These are phyloP conservation scores for Catalaphyllia jardinei DNA, from an alignment of 64 coral and sea anemone genomes.

Conservation along the genomic window DNA sequence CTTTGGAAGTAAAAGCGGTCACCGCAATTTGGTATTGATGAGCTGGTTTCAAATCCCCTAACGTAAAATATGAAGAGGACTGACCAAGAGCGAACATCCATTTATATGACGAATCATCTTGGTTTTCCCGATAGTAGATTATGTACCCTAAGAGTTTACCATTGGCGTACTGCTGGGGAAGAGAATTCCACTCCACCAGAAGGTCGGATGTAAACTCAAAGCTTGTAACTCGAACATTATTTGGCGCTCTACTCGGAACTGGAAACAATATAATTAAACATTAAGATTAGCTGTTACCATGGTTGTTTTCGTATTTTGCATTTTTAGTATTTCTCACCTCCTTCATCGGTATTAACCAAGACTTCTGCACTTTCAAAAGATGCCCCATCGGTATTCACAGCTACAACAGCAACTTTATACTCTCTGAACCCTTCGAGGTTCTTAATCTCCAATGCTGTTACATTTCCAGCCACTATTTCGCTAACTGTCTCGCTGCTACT, in stretches of 20 bases:
- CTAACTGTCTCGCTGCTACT: neutral
- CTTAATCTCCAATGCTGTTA: neutral
- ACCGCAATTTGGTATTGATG: neutral
- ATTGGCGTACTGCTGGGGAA: neutral
- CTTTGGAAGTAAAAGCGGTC: slow-evolving; percentile 2
- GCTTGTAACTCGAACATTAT: neutral
- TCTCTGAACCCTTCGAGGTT: neutral
- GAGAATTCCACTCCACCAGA: neutral
- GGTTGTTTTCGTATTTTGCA: neutral
- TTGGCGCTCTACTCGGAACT: slow-evolving; percentile 31
- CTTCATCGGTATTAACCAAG: neutral
- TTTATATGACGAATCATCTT: no score
- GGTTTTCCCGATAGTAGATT: neutral
- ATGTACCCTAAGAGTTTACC: neutral
- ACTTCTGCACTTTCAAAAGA: neutral
- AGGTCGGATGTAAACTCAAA: neutral
- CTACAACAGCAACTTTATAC: neutral
- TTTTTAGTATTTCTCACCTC: neutral
- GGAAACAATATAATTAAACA: neutral
- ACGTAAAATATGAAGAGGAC: neutral
- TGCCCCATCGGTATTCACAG: neutral
- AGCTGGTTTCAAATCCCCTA: neutral
- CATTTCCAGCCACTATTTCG: neutral
- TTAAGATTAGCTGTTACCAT: neutral
- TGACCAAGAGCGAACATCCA: no score